These are phyloP conservation scores for Anthonomus grandis DNA, from an alignment of 1,140 invertebrate genomes.

Conservation along the genomic window DNA sequence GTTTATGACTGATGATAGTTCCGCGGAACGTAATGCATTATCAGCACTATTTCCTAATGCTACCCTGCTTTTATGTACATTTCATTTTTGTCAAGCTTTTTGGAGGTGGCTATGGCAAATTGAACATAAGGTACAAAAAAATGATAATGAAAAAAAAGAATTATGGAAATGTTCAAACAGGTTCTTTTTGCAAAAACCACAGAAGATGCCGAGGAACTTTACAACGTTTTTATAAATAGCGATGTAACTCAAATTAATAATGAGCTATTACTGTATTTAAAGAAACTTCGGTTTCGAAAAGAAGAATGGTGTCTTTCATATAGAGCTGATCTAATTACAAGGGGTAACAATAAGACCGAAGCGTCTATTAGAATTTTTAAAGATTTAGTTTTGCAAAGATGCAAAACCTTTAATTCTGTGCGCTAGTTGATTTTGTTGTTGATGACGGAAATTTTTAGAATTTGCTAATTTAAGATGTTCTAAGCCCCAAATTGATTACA, in stretches of 20 bases:
- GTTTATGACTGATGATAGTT: conserved; percentile 9
- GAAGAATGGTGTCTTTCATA: background rate
- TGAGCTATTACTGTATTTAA: background rate
- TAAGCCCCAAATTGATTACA: no score
- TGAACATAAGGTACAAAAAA: conserved; percentile 5
- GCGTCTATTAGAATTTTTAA: conserved; percentile 7
- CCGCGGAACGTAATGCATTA: conserved; percentile 9
- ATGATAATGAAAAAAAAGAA: no score
- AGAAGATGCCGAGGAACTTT: conserved; percentile 12
- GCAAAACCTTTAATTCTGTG: no score
- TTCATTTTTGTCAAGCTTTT: no score
- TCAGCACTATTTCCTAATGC: conserved; percentile 8
- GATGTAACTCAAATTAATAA: background rate
- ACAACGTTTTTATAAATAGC: background rate
- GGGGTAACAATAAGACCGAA: background rate
- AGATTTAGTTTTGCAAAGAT: conserved; percentile 22
- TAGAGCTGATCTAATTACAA: background rate
- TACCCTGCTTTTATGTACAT: no score
- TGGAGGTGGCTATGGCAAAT: conserved; percentile 8
- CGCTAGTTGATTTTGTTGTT: no score
- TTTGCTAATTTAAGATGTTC: no score
- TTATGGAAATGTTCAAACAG: background rate
- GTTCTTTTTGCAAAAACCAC: conserved; percentile 19
- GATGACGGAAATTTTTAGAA: no score
- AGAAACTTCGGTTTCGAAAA: background rate